phyloP scores from a whole-genome alignment of 1,140 invertebrate species.

The Lepidurus arcticus region DNA sequence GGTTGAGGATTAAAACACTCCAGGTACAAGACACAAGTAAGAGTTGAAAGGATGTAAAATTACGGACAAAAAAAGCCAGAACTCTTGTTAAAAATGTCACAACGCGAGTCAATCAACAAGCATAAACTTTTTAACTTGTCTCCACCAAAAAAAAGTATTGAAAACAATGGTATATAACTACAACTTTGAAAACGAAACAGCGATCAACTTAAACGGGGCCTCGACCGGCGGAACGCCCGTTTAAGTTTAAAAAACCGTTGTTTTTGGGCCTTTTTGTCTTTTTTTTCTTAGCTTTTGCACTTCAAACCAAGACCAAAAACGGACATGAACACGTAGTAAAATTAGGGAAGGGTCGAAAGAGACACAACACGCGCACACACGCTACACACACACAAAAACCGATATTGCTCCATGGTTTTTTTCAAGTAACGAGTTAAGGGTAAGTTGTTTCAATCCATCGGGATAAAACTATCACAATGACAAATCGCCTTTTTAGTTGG shows the following conservation, averaged over 20 bases:
- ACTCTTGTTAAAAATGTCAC: slow-evolving; percentile 16
- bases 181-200: slow-evolving; percentile 20
- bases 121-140: slow-evolving; percentile 9
- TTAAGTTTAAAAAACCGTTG: slow-evolving; percentile 5
- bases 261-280: neutral
- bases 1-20: slow-evolving; percentile 21
- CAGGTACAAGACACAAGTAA: slow-evolving; percentile 15
- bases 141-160: neutral
- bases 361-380: slow-evolving; percentile 25
- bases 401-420: neutral
- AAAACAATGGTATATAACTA: slow-evolving; percentile 10
- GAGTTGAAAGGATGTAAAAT: slow-evolving; percentile 19
- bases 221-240: neutral
- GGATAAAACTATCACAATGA: slow-evolving; percentile 19
- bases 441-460: slow-evolving; percentile 2
- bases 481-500: neutral
- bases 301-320: slow-evolving; percentile 22
- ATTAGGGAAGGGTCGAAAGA: slow-evolving; percentile 11
- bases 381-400: slow-evolving; percentile 17
- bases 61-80: slow-evolving; percentile 4
- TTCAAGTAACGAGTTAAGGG: neutral
- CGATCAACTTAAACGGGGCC: slow-evolving; percentile 22
- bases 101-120: slow-evolving; percentile 16
- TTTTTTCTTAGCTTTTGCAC: neutral
- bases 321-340: neutral